Base-by-base conservation (phyloP, 30 jellyfish, hydroid and myxozoan genomes). In the Aurelia coerulea region DNA sequence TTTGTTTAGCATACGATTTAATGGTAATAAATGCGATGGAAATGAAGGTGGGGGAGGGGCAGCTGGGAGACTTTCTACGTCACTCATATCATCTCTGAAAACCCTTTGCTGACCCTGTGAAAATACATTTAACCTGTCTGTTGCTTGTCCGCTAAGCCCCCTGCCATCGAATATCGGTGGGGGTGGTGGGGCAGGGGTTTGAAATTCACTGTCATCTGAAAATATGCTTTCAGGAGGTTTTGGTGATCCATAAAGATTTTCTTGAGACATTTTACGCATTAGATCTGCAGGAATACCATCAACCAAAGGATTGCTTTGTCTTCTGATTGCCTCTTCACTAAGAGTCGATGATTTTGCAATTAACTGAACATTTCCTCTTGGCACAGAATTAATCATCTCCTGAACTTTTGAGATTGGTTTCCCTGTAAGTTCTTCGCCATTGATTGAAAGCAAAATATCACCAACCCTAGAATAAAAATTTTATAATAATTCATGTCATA, bases 1-100 rank as follows among this genome's bases (percentile, higher is more conserved):
- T 6, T 42, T 56, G 17, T 69, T 85, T 15, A 63, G 74, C 59
- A 42, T 62, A 16, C 78, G n/a, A 67, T 54, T 49, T 15, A 76
- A 33, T 51, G 67, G 87, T 9, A 53, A 74, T 3, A 54, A 13
- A 41, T 56, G 54, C 18, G 65, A 29, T 15, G 91, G 91, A 8
- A 86, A n/a, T 16, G 17, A 67, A 8, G 97, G 97, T 1, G 89
- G 91, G 29, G 99, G 94, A 41, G 99, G 99, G 51, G 98, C 97
- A 9, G 97, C 92, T 42, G 99, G 98, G 41, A 95, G 85, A 60
- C 97, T 84, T 53, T 94, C 93, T 68, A 81, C 50, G 50, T 95
- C 99, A 59, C 98, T 93, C 17, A 37, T 67, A 59, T 83, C 96
- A 91, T 86, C 90, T 10, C 90, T 75, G 18, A 35, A 18, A 16